phyloP scores from a whole-genome alignment of 2,797 vertebrate species.

The Yasuhikotakia modesta region DNA sequence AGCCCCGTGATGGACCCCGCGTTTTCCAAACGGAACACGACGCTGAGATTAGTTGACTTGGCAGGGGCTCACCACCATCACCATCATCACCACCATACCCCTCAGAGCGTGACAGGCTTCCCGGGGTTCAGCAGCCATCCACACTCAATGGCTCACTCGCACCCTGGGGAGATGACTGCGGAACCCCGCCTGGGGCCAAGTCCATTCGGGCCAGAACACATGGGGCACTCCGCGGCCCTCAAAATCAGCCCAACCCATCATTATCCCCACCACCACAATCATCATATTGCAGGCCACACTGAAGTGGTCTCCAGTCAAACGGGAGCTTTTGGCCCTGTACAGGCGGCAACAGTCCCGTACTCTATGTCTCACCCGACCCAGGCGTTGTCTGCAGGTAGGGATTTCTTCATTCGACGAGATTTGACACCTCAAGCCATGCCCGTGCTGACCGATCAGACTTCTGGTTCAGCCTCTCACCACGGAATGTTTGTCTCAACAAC shows the following conservation, averaged over 20 bases:
- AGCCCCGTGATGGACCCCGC: conserved; percentile 88
- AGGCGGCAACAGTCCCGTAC: conserved; percentile 81
- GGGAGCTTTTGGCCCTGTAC: conserved; percentile 88
- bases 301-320: conserved; percentile 91
- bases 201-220: conserved; percentile 90
- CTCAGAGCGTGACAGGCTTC: conserved; percentile 91
- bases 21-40: conserved; percentile 89
- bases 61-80: conserved; percentile 85
- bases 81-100: conserved; percentile 86
- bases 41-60: conserved; percentile 92
- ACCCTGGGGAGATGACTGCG: conserved; percentile 86
- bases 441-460: conserved; percentile 83
- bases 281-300: conserved; percentile 90
- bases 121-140: conserved; percentile 87
- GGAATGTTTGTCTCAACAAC: conserved; percentile 99
- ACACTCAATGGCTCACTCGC: conserved; percentile 85
- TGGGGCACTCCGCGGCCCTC: conserved; percentile 90
- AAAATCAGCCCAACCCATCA: conserved; percentile 93
- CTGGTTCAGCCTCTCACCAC: conserved; percentile 89
- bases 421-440: conserved; percentile 89
- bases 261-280: conserved; percentile 87
- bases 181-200: conserved; percentile 88
- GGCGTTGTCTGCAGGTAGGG: conserved; percentile 88
- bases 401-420: conserved; percentile 86
- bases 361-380: conserved; percentile 84